phyloP scores from a whole-genome alignment of 2,113 vertebrate species.

The Cephalopterus ornatus region DNA sequence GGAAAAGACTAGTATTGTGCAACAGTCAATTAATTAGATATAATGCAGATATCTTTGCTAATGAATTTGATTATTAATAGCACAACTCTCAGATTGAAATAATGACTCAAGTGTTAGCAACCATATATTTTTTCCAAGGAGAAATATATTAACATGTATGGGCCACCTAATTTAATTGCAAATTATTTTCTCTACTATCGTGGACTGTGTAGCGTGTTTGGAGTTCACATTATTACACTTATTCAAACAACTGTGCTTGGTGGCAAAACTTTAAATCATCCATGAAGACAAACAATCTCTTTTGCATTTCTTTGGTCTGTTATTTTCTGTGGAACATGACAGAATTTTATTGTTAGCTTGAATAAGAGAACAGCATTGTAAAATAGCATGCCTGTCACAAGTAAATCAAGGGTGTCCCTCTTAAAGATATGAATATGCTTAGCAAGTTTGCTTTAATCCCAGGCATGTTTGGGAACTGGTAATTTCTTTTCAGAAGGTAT shows the following conservation, averaged over 20 bases:
- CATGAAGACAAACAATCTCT: background rate
- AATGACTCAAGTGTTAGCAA: background rate
- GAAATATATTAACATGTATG: background rate
- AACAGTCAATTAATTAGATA: conserved; percentile 42
- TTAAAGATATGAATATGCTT: background rate
- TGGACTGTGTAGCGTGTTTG: background rate
- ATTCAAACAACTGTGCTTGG: background rate
- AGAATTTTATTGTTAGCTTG: background rate
- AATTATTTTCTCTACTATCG: background rate
- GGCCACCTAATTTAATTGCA: background rate
- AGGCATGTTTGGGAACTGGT: background rate
- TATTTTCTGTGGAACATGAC: background rate
- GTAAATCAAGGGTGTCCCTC: background rate
- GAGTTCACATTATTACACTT: background rate
- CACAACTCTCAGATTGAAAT: background rate
- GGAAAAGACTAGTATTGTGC: conserved; percentile 3
- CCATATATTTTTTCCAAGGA: background rate
- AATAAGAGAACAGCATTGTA: background rate
- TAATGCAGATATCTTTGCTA: conserved; percentile 7
- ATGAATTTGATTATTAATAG: conserved; percentile 16
- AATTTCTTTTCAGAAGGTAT: conserved; percentile 6
- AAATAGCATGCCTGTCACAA: background rate
- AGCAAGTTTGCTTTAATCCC: background rate
- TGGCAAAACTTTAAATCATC: background rate
- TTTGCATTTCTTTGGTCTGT: background rate